These are phyloP conservation scores for Nanorana parkeri DNA, from an alignment of 2,113 vertebrate species.

Conservation along the genomic window DNA sequence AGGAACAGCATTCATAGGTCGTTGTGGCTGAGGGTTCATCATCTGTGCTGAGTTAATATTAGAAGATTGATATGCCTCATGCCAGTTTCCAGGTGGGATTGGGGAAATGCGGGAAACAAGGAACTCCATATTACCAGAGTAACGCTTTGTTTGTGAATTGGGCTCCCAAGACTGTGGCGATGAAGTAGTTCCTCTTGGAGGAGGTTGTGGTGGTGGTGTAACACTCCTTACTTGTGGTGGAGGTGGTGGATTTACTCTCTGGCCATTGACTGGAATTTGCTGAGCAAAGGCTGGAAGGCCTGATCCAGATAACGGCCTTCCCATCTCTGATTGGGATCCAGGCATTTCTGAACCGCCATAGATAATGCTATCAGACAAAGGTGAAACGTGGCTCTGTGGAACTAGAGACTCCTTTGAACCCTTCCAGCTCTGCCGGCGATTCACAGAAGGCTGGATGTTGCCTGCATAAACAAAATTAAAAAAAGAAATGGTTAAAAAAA, in stretches of 20 bases:
- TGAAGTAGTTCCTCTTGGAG: slow-evolving; percentile 81
- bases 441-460: slow-evolving; percentile 82
- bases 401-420: slow-evolving; percentile 94
- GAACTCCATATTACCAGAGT: slow-evolving; percentile 94
- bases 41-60: slow-evolving; percentile 72
- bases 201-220: slow-evolving; percentile 78
- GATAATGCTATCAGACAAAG: slow-evolving; percentile 80
- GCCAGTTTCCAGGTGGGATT: slow-evolving; percentile 87
- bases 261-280: slow-evolving; percentile 79
- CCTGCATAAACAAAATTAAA: slow-evolving; percentile 62
- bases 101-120: slow-evolving; percentile 90
- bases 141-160: slow-evolving; percentile 89
- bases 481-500: not conserved
- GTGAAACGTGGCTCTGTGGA: slow-evolving; percentile 82
- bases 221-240: slow-evolving; percentile 65
- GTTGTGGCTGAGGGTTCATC: slow-evolving; percentile 80
- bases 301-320: slow-evolving; percentile 81
- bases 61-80: slow-evolving; percentile 83
- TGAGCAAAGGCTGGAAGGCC: slow-evolving; percentile 81
- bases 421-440: slow-evolving; percentile 94
- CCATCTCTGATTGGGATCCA: slow-evolving; percentile 80
- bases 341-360: slow-evolving; percentile 88
- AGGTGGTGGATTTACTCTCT: slow-evolving; percentile 86
- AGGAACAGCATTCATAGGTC: slow-evolving; percentile 86
- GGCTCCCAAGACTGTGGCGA: slow-evolving; percentile 87